Conservation (phyloP, 2,797 vertebrate species). For the Enteromius anoplus region DNA sequence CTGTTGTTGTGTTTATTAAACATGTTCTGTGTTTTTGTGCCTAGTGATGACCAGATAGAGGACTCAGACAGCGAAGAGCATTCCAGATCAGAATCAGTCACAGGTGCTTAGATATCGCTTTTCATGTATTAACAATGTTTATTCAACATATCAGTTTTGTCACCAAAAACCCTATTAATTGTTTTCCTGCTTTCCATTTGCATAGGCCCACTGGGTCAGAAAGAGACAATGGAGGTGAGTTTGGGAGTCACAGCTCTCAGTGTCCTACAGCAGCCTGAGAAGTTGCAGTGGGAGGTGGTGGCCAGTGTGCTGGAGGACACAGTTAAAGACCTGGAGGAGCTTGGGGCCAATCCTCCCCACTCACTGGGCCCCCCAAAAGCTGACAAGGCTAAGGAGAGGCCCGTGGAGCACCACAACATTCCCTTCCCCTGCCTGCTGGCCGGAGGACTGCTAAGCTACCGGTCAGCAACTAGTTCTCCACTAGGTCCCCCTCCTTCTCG, state of each 20-base stretch:
- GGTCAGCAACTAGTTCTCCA: conserved; percentile 87
- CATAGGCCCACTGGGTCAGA: conserved; percentile 91
- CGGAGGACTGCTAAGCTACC: conserved; percentile 94
- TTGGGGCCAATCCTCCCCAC: conserved; percentile 89
- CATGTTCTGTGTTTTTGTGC: conserved; percentile 47
- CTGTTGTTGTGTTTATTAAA: conserved; percentile 2
- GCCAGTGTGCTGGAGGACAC: conserved; percentile 98
- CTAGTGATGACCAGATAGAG: conserved; percentile 95
- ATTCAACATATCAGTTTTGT: background rate
- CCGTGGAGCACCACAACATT: conserved; percentile 96
- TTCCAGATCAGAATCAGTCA: conserved; percentile 97
- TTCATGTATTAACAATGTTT: background rate
- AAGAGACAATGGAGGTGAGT: conserved; percentile 94
- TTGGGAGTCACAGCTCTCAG: conserved; percentile 94
- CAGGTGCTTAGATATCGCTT: conserved; percentile 69
- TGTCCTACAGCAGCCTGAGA: conserved; percentile 97
- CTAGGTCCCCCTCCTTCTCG: conserved; percentile 81
- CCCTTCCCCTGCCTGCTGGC: conserved; percentile 97
- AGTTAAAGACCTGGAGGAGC: conserved; percentile 97
- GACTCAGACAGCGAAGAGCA: conserved; percentile 99
- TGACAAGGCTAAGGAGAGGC: conserved; percentile 91
- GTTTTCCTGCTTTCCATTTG: background rate
- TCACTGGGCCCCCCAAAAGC: conserved; percentile 79
- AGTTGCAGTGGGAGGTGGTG: conserved; percentile 98
- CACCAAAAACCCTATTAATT: background rate